A percentile compares a stretch with the other conserved stretches of the same genome.
These are phyloP conservation scores for Avahi laniger DNA, from an alignment of 2,797 vertebrate species.

Conservation along the genomic window DNA sequence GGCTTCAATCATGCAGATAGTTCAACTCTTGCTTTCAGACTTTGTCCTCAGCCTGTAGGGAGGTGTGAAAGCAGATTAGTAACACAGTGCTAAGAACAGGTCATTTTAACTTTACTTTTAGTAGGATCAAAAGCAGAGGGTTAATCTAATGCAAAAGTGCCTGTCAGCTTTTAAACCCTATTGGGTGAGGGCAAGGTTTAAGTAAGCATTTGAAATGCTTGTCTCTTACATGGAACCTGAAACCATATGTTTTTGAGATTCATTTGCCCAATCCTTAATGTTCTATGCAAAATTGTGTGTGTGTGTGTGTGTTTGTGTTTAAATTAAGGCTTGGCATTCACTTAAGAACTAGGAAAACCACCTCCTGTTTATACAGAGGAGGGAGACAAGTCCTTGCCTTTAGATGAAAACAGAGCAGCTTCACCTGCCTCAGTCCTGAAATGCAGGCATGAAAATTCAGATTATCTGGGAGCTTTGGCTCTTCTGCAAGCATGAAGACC, in stretches of 20 bases:
- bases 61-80: neutral
- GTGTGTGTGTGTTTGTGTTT: neutral
- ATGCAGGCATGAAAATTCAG: neutral
- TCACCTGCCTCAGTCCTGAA: neutral
- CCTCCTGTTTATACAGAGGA: constrained; percentile 39
- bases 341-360: constrained; percentile 58
- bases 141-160: neutral
- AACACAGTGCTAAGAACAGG: neutral
- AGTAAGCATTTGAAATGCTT: neutral
- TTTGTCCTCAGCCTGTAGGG: neutral
- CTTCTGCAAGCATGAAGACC: neutral
- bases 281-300: neutral
- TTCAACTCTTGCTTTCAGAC: neutral
- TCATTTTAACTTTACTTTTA: neutral
- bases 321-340: constrained; percentile 26
- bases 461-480: neutral
- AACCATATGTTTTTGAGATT: constrained; percentile 21
- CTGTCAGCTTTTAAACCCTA: neutral
- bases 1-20: neutral
- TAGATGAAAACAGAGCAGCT: constrained; percentile 6
- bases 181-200: neutral
- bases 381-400: neutral
- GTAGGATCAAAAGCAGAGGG: neutral
- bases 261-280: constrained; percentile 29
- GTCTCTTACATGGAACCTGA: neutral